Base-by-base conservation (phyloP, 2,113 vertebrate genomes). In the Rhea pennata region DNA sequence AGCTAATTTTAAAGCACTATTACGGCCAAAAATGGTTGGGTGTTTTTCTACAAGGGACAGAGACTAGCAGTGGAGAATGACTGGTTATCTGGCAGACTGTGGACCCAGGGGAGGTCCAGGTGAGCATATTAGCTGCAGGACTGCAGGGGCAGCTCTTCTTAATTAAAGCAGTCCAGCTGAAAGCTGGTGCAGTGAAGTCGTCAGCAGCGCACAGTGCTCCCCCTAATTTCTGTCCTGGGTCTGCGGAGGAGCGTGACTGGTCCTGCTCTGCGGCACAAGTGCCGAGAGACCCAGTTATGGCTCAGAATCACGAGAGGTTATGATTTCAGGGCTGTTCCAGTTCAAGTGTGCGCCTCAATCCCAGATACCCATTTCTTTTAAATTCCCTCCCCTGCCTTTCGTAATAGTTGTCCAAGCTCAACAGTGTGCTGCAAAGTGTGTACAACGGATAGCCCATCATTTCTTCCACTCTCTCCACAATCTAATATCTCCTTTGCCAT, bases 131-230 rank as follows among this genome's bases (percentile, higher is more conserved):
- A 69, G 71, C 73, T 77, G 74, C 3, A 71, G 27, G 7, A 26
- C 23, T 4, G 10, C 44, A 19, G 48, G 58, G 5, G 9, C 23
- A 15, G 44, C 64, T 82, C 24, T 69, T 14, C 10, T 87, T 87
- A 75, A 66, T 88, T 88, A n/a, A 92, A 72, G 53, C 65, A 8
- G 9, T 42, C 22, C 51, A 75, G 29, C 27, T 82, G 15, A 82
- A 8, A n/a, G 4, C 12, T 59, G 15, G 13, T 21, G 8, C 29
- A 44, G 26, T 14, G 15, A 86, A 86, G n/a, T 39, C 44, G 62
- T 2, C 27, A 10, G 36, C 39, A 3, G 2, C 39, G 5, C 10
- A 51, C 3, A 0, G 24, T 67, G 3, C 2, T 69, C 2, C 3
- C 14, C 7, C 6, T 67, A 31, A 9, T 3, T 26, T 3, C 4